Base-by-base conservation (phyloP, 2,797 vertebrate genomes). In the Salmo trutta region DNA sequence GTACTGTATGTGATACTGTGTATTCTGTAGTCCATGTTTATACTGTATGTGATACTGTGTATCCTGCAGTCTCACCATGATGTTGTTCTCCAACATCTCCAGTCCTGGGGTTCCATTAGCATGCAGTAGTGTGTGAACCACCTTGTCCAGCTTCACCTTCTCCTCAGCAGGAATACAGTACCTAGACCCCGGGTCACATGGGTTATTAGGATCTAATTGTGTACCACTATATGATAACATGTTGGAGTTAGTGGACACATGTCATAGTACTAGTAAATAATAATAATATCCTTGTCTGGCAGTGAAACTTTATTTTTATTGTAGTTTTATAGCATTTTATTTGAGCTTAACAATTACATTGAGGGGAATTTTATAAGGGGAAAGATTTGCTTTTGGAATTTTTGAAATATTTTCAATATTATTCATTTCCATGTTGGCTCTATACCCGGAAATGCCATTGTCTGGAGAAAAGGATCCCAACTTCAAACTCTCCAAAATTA, bases 161-260 rank as follows among this genome's bases (percentile, higher is more conserved):
- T 99, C 97, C 91, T 98, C 97, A 97, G 97, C 97, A 97, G 98
- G 98, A 96, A 99, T 94, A 95, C 96, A 98, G 97, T 99, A 99
- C 98, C 98, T 99, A 85, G 66, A 64, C 21, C 10, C 78, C 21
- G 29, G 29, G 16, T 75, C 17, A 66, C 74, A 80, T 36, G n/a
- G 59, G 51, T 27, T 17, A 5, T 33, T 17, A 5, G 12, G 33
- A 19, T 29, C 41, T 73, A 6, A 17, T 19, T 53, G 53, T 47
- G 15, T 47, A 12, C 12, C 41, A 47, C 41, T 52, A 12, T 51
- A 12, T 24, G 41, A 41, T 33, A 8, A 24, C 24, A 24, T 66
- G 64, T 66, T 8, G 8, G 10, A 21, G 8, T 5, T 62, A 21
- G n/a, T 24, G 64, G 10, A 21, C 62, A 65, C 8, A 36, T 36